These are phyloP conservation scores for Strongylocentrotus purpuratus DNA, from an alignment of 35 echinoderm and acorn worm species.

Conservation along the genomic window DNA sequence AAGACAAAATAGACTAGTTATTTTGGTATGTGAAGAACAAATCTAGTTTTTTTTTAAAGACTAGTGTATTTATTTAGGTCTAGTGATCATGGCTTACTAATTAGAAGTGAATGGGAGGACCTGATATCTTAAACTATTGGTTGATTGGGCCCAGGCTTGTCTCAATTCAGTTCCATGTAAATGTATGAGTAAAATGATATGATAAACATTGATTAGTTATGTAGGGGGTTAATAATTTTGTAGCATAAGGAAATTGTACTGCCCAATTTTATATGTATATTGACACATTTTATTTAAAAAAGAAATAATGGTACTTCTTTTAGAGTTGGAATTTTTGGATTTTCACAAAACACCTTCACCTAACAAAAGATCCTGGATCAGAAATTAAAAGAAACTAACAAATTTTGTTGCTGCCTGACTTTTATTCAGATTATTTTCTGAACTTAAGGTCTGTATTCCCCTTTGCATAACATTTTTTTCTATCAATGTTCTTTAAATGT, in stretches of 20 bases:
- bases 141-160: background rate
- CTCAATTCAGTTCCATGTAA: background rate
- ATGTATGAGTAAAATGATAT: background rate
- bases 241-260: background rate
- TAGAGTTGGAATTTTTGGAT: background rate
- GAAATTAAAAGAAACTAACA: background rate
- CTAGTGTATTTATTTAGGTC: conserved; percentile 1
- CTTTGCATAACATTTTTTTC: background rate
- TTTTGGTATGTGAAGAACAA: background rate
- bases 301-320: background rate
- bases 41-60: background rate
- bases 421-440: background rate
- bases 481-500: background rate
- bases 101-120: conserved; percentile 16
- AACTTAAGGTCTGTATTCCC: background rate
- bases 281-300: background rate
- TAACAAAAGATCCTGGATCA: background rate
- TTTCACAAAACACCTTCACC: background rate
- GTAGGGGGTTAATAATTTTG: background rate
- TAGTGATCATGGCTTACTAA: background rate
- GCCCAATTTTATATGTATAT: background rate
- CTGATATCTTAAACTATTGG: background rate
- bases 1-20: background rate
- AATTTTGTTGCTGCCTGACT: background rate
- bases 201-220: background rate